Conservation (phyloP, 2,113 vertebrate genomes). For the Lepisosteus oculatus region DNA sequence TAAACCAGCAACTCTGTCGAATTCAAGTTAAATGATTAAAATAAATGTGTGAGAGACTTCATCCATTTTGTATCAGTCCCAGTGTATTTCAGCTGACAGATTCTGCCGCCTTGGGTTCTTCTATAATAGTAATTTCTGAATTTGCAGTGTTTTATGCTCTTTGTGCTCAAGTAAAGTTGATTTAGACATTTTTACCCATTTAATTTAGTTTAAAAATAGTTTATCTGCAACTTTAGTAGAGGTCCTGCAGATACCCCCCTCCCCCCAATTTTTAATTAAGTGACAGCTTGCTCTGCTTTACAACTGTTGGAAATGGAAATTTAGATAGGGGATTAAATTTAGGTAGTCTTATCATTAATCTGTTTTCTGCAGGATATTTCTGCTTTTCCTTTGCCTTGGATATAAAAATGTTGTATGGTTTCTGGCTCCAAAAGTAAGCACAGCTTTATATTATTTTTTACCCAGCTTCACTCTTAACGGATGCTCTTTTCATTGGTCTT, state of each 20-base stretch:
- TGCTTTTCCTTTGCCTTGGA: conserved; percentile 36
- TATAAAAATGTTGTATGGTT: conserved; percentile 31
- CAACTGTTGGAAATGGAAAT: conserved; percentile 55
- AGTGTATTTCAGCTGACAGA: background rate
- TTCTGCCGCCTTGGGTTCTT: background rate
- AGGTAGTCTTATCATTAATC: conserved; percentile 56
- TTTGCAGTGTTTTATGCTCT: background rate
- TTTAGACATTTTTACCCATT: conserved; percentile 12
- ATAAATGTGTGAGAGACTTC: background rate
- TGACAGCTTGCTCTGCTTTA: conserved; percentile 57
- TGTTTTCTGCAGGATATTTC: conserved; percentile 53
- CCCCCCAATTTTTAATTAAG: conserved; percentile 59
- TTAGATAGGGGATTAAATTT: conserved; percentile 61
- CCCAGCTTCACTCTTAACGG: background rate
- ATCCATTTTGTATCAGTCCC: conserved; percentile 12
- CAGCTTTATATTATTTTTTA: background rate
- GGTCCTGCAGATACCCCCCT: conserved; percentile 1
- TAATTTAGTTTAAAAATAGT: conserved; percentile 19
- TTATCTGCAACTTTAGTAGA: conserved; percentile 6
- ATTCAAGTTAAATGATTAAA: conserved; percentile 16
- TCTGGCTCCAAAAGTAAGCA: conserved; percentile 4
- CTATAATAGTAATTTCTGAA: background rate
- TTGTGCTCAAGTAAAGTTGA: conserved; percentile 16
- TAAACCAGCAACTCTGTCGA: background rate
- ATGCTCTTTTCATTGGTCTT: too few relatives aligned